Conservation (phyloP, 23 tunicate species). For the Clavelina lepadiformis region DNA sequence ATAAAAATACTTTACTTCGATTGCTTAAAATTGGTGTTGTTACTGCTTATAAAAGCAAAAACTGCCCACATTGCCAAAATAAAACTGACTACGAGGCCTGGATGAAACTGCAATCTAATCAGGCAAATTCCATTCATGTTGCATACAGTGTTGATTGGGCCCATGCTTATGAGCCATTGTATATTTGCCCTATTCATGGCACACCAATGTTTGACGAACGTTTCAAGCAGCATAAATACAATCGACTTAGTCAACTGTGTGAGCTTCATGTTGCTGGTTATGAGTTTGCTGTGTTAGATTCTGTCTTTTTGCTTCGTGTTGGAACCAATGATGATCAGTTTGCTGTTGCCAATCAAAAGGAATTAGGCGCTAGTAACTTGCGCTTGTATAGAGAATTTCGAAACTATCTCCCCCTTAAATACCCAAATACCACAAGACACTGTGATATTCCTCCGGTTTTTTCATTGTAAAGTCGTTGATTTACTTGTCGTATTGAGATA, state of each 20-base stretch:
- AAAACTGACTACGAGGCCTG: conserved; percentile 25
- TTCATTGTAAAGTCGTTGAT: too few species aligned
- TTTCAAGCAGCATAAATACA: conserved; percentile 27
- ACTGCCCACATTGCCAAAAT: conserved; percentile 22
- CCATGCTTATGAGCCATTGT: conserved; percentile 29
- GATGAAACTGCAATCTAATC: background rate
- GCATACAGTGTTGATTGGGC: conserved; percentile 17
- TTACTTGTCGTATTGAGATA: too few species aligned
- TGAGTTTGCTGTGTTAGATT: conserved; percentile 24
- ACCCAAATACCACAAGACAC: conserved; percentile 9
- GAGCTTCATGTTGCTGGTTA: conserved; percentile 34
- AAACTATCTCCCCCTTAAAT: background rate
- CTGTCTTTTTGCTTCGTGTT: conserved; percentile 30
- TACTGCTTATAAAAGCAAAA: conserved; percentile 16
- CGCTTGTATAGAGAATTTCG: conserved; percentile 3
- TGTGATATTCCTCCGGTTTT: conserved; percentile 17
- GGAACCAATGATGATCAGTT: conserved; percentile 11
- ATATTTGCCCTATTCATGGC: conserved; percentile 1
- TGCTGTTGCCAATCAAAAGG: background rate
- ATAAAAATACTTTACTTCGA: conserved; percentile 5
- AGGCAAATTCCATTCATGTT: background rate
- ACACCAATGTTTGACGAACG: conserved; percentile 45
- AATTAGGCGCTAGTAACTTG: background rate
- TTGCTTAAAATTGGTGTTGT: conserved; percentile 2
- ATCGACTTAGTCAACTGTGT: conserved; percentile 46